Base-by-base conservation (phyloP, 1,140 invertebrate genomes). In the Theocolax elegans region DNA sequence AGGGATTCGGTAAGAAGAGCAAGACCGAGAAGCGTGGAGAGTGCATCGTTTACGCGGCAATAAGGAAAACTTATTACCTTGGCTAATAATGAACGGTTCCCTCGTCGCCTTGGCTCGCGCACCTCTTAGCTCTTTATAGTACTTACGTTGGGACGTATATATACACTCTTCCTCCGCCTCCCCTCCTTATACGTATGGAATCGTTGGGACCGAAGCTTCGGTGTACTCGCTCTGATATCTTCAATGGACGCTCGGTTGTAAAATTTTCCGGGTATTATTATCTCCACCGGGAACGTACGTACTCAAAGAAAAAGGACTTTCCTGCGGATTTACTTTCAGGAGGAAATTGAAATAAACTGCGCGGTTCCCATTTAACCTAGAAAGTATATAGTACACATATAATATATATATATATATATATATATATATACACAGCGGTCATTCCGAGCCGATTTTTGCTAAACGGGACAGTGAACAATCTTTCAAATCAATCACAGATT, bases 41-140 rank as follows among this genome's bases (percentile, higher is more conserved):
- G 73, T 75, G 77, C 76, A 79, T 79, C 78, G 74, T 77, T 78
- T 77, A 76, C 75, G 73, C 72, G 69, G 73, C 76, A 78, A 80
- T 79, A 77, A 79, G 75, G 67, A 67, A 75, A 80, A 80, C 71
- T 75, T 79, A 79, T 79, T 76, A 74, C 74, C 71, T 59, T 62
- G 65, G 46, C 79, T 78, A 80, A 79, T 77, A 79, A 78, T 73
- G 73, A 80, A 79, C 75, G 71, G 75, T 78, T 77, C 74, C 75
- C 75, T 74, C 68, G 73, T 70, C 76, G 71, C 56, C 27, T 17
- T 1, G 12, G 25, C 38, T 8, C 31, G n/a, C 44, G 44, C 6
- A n/a, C 44, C 44, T 46, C 44, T 46, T 46, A 15, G 42, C 59
- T 31, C 59, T 46, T 48, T 48, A 15, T 12, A 48, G n/a, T 3